These are phyloP conservation scores for Phymatocera aterrima DNA, from an alignment of 2,888 invertebrate species.

Conservation along the genomic window DNA sequence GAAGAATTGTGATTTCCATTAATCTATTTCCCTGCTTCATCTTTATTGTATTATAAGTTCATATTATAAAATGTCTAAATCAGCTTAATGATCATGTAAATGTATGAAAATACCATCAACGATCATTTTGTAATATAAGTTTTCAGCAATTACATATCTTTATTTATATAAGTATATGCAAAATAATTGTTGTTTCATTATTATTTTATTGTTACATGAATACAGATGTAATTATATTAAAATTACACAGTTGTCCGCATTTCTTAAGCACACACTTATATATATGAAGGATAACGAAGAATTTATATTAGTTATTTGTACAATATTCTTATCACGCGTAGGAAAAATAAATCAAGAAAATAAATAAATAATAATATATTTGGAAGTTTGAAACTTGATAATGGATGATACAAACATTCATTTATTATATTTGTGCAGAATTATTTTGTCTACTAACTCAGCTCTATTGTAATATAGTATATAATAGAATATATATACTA, in stretches of 20 bases:
- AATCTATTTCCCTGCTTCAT: slow-evolving; percentile 36
- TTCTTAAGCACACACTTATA: slow-evolving; percentile 1
- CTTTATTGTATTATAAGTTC: neutral
- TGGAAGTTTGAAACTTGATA: slow-evolving; percentile 16
- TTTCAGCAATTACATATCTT: slow-evolving; percentile 42
- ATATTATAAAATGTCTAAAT: neutral
- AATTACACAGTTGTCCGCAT: slow-evolving; percentile 39
- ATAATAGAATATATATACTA: no score
- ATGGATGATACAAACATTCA: neutral
- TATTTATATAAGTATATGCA: slow-evolving; percentile 46
- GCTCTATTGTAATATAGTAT: slow-evolving; percentile 34
- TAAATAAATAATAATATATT: slow-evolving; percentile 29
- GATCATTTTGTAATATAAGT: neutral
- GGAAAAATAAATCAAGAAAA: neutral
- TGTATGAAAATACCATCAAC: neutral
- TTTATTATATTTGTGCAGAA: slow-evolving; percentile 24
- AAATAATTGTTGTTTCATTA: slow-evolving; percentile 52
- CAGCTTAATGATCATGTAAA: slow-evolving; percentile 7
- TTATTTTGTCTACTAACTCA: slow-evolving; percentile 28
- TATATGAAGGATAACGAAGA: neutral
- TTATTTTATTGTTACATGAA: slow-evolving; percentile 55
- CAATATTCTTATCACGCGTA: slow-evolving; percentile 35
- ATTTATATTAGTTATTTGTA: slow-evolving; percentile 49
- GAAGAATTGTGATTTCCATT: slow-evolving; percentile 7
- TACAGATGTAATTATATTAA: no score